Conservation (phyloP, 2,888 invertebrate genomes). For the Augochlorella aurata region DNA sequence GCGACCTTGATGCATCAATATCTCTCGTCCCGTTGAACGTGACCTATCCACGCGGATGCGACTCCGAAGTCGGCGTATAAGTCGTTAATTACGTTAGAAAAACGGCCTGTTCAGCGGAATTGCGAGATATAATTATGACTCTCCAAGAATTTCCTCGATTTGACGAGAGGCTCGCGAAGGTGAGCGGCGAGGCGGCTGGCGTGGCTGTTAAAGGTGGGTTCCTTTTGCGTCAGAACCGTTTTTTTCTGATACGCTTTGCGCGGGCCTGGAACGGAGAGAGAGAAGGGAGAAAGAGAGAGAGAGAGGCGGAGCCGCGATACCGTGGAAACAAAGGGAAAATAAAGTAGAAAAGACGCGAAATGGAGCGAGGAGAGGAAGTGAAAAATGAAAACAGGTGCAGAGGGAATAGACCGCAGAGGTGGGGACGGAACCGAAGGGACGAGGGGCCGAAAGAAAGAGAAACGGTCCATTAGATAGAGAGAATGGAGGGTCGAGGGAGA, state of each 20-base stretch:
- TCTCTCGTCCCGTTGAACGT: too few relatives aligned
- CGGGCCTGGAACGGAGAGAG: background rate
- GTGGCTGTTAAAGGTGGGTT: conserved; percentile 3
- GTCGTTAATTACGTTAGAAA: too few relatives aligned
- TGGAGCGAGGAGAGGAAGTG: conserved; percentile 16
- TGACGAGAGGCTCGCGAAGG: background rate
- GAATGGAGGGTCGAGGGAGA: conserved; percentile 1
- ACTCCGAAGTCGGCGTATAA: too few relatives aligned
- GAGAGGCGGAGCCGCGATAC: conserved; percentile 3
- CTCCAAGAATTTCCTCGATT: background rate
- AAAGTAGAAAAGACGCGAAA: conserved; percentile 16
- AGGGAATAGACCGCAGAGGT: conserved; percentile 9
- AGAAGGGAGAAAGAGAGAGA: background rate
- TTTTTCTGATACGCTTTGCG: conserved; percentile 9
- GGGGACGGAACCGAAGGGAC: conserved; percentile 14
- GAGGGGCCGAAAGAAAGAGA: background rate
- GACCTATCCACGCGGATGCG: too few relatives aligned
- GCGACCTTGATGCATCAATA: too few relatives aligned
- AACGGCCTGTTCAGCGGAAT: too few relatives aligned
- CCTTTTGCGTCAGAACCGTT: conserved; percentile 16
- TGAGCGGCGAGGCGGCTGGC: background rate
- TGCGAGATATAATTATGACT: background rate
- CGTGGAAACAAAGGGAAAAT: conserved; percentile 25
- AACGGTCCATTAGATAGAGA: background rate
- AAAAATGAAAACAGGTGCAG: conserved; percentile 27